These are phyloP conservation scores for Litoditis marina DNA, from an alignment of 2,888 invertebrate species.

Conservation along the genomic window DNA sequence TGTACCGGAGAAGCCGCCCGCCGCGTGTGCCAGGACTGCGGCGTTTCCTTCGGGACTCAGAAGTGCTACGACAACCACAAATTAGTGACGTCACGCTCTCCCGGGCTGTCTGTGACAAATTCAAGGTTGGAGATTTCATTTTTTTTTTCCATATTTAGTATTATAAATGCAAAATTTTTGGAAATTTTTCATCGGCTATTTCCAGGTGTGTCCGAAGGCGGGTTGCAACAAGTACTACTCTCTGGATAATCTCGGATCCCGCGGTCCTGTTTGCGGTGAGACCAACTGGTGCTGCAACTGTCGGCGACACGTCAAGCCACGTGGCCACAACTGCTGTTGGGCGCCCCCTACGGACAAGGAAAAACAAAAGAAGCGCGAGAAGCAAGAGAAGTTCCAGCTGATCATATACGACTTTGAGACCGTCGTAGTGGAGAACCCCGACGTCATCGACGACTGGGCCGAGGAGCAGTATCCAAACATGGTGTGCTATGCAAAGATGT, in stretches of 20 bases:
- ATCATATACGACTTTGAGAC: slow-evolving; percentile 3
- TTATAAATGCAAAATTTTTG: too few relatives aligned
- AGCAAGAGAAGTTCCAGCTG: slow-evolving; percentile 1
- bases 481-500: not conserved
- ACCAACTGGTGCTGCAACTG: not conserved
- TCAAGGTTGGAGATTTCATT: too few relatives aligned
- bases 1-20: not conserved
- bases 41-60: not conserved
- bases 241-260: not conserved
- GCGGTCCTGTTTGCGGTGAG: not conserved
- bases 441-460: not conserved
- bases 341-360: not conserved
- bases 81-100: too few relatives aligned
- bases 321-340: not conserved
- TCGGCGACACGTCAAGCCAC: not conserved
- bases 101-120: too few relatives aligned
- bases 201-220: not conserved
- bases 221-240: not conserved
- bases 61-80: not conserved
- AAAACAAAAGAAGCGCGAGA: not conserved
- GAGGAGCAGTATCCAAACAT: not conserved
- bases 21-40: not conserved
- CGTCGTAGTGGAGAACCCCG: not conserved
- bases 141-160: too few relatives aligned
- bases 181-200: not conserved